Evolutionary conservation across 2,113 vertebrate genomes (phyloP), one percentile per base, ranked within the genome.

Genomic region (Apistogramma diplotaenia): DNA sequence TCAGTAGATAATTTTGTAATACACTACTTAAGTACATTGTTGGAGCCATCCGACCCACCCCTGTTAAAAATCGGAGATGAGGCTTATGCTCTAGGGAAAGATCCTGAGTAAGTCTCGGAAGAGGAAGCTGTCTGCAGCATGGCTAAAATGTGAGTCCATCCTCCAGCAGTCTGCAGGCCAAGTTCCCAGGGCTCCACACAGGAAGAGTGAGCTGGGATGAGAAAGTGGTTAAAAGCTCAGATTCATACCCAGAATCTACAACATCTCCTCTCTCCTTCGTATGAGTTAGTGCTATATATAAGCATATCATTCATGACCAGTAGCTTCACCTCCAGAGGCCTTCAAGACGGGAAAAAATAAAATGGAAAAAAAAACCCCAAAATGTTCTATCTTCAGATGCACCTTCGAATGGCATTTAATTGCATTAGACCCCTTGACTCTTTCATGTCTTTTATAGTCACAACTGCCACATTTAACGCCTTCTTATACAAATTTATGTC

Each of bases 161-260:
- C 88, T 82, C 31, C 74, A 13, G 55, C 83, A 86, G 79, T 79
- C 89, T 78, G 29, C 15, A 54, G 75, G 83, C 37, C 57, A 3
- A 71, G 67, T 73, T 81, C 70, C 40, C 4, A 57, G 62, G 61
- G 79, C 40, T 89, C 84, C 82, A 84, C 84, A 71, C 83, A 12
- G 72, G 82, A 88, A 77, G 81, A 87, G 71, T 61, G 18, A 56
- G 70, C 62, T 16, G 55, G 51, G 73, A 87, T 33, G 59, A 89
- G 74, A 76, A 89, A 81, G 76, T 43, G 58, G 54, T 49, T 85
- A 81, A 89, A 87, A 81, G 85, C 71, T 74, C 31, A 60, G 54
- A 79, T 70, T 77, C 67, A 88, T 62, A 54, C 79, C 40, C 55
- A 56, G 73, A 84, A 73, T 85, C 74, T 55, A 46, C 33, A 46